Evolutionary conservation across 2,888 invertebrate species (phyloP).

Genomic region (Sialis fuliginosa): DNA sequence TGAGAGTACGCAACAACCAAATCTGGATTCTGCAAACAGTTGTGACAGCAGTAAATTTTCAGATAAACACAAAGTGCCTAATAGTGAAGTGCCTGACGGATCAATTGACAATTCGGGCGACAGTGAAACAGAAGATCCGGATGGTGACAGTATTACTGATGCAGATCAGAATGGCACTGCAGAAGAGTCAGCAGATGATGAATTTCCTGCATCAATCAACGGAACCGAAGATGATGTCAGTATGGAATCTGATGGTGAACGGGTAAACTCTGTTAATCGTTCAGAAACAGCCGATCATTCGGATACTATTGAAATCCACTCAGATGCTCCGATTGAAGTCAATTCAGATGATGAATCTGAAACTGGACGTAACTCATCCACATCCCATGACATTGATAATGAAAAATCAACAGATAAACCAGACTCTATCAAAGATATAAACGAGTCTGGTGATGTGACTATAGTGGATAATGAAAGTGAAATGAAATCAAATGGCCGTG

Average conservation of each 20-base stretch:
- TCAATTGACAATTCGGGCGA: constrained; percentile 17
- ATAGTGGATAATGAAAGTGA: constrained; percentile 17
- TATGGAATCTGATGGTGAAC: constrained; percentile 7
- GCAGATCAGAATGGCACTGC: constrained; percentile 8
- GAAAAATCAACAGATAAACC: constrained; percentile 14
- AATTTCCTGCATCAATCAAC: constrained; percentile 7
- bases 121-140: constrained; percentile 12
- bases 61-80: constrained; percentile 5
- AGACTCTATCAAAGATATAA: constrained; percentile 11
- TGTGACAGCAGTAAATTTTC: constrained; percentile 4
- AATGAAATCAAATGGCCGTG: constrained; percentile 13
- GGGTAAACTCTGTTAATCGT: background rate
- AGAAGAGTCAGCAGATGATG: constrained; percentile 8
- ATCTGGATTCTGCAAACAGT: constrained; percentile 5
- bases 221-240: constrained; percentile 9
- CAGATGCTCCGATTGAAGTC: constrained; percentile 14
- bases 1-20: constrained; percentile 3
- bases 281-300: constrained; percentile 5
- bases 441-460: constrained; percentile 22
- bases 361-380: constrained; percentile 14
- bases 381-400: constrained; percentile 19
- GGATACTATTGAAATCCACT: constrained; percentile 4
- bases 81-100: constrained; percentile 11
- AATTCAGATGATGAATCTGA: constrained; percentile 25
- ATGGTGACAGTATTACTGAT: constrained; percentile 7